Conservation (phyloP, 2,888 invertebrate species). For the Limnephilus rhombicus region DNA sequence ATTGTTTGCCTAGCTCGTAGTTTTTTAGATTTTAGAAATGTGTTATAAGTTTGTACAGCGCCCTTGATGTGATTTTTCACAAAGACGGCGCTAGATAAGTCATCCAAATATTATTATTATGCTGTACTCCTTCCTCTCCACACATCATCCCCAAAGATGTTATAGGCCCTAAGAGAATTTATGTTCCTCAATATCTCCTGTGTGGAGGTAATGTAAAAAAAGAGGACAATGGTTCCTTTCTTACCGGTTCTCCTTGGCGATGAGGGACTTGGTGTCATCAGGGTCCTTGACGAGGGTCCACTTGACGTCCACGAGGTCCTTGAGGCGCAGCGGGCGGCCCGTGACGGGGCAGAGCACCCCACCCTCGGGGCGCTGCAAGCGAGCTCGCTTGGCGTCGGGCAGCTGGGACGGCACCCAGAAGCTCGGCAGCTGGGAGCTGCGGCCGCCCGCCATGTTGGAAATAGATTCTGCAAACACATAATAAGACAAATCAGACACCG, state of each 20-base stretch:
- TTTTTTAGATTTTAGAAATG: no score
- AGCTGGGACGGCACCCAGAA: constrained; percentile 98
- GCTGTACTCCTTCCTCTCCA: no score
- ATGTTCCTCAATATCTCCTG: no score
- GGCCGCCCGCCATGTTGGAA: constrained; percentile 88
- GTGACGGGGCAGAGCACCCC: constrained; percentile 91
- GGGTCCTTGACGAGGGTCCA: constrained; percentile 95
- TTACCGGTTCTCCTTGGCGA: constrained; percentile 86
- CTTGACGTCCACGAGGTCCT: constrained; percentile 94
- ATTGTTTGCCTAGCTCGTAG: no score
- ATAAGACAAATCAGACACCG: no score
- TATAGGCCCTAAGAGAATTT: no score
- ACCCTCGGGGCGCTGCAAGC: constrained; percentile 74
- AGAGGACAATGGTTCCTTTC: neutral
- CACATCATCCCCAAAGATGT: no score
- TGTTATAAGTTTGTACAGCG: no score
- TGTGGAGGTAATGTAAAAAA: no score
- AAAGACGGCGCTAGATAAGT: no score
- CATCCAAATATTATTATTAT: no score
- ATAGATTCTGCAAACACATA: constrained; percentile 79
- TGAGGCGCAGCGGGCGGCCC: constrained; percentile 90
- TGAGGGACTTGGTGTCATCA: constrained; percentile 90
- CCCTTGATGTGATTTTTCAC: no score
- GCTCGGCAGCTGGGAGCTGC: constrained; percentile 85
- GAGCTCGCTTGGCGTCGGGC: constrained; percentile 87